phyloP scores from a whole-genome alignment of 2,888 invertebrate genomes.

The Mythimna vitellina region DNA sequence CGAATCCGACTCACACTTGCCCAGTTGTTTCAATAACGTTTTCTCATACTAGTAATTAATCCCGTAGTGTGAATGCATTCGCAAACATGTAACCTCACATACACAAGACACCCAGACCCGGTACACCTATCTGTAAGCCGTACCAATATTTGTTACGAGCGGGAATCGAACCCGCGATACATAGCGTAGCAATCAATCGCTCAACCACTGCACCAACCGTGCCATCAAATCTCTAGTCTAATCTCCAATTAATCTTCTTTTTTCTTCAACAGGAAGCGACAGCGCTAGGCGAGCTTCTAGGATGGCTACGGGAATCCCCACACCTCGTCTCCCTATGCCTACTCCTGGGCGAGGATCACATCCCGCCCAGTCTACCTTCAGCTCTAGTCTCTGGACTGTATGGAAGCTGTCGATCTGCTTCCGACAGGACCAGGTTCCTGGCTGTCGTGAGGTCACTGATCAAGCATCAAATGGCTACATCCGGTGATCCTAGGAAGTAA shows the following conservation, averaged over 20 bases:
- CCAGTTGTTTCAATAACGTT: too few relatives aligned
- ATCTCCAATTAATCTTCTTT: neutral
- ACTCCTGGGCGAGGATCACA: slow-evolving; percentile 85
- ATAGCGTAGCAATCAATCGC: too few relatives aligned
- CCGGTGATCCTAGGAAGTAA: slow-evolving; percentile 86
- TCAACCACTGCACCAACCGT: too few relatives aligned
- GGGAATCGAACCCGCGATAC: too few relatives aligned
- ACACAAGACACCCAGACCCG: too few relatives aligned
- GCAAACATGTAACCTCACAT: too few relatives aligned
- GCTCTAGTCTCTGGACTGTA: slow-evolving; percentile 84
- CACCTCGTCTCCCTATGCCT: slow-evolving; percentile 86
- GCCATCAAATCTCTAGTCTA: too few relatives aligned
- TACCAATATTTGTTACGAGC: too few relatives aligned
- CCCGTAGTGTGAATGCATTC: too few relatives aligned
- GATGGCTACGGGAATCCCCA: slow-evolving; percentile 87
- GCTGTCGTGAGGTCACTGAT: slow-evolving; percentile 84
- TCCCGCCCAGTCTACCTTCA: slow-evolving; percentile 81
- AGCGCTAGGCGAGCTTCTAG: slow-evolving; percentile 85
- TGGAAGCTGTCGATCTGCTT: slow-evolving; percentile 81
- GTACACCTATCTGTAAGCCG: too few relatives aligned
- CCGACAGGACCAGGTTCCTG: slow-evolving; percentile 80
- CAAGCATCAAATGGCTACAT: slow-evolving; percentile 84
- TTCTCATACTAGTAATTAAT: too few relatives aligned
- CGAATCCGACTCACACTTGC: too few relatives aligned
- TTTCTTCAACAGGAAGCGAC: slow-evolving; percentile 79